These are phyloP conservation scores for Apamea sordens DNA, from an alignment of 2,888 invertebrate genomes.

Conservation along the genomic window DNA sequence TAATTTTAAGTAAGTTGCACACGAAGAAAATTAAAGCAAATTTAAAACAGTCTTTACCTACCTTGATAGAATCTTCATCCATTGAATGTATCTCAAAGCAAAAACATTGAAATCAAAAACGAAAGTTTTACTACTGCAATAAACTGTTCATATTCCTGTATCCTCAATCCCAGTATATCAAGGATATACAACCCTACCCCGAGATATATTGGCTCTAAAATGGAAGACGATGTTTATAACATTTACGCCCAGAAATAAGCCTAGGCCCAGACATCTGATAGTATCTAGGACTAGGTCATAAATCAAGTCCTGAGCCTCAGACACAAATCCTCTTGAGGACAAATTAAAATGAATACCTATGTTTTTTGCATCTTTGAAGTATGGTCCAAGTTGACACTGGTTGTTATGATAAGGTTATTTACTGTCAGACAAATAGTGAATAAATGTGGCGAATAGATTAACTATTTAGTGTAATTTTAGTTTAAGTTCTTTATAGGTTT, in stretches of 20 bases:
- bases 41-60: no score
- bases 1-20: neutral
- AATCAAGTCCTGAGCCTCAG: conserved; percentile 75
- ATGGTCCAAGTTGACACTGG: conserved; percentile 59
- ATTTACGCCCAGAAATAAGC: conserved; percentile 27
- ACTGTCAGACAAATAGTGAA: conserved; percentile 1
- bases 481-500: no score
- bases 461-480: no score
- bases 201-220: neutral
- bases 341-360: conserved; percentile 84
- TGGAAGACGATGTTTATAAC: neutral
- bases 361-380: conserved; percentile 70
- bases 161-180: neutral
- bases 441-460: neutral
- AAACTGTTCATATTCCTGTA: neutral
- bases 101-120: neutral
- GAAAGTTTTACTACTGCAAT: conserved; percentile 10
- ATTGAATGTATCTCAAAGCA: no score
- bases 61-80: no score
- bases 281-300: conserved; percentile 63
- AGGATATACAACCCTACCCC: neutral
- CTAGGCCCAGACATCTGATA: conserved; percentile 31
- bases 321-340: conserved; percentile 78
- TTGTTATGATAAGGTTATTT: neutral
- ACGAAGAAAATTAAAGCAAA: neutral